Conservation (phyloP, 1,140 invertebrate species). For the Harpegnathos saltator region DNA sequence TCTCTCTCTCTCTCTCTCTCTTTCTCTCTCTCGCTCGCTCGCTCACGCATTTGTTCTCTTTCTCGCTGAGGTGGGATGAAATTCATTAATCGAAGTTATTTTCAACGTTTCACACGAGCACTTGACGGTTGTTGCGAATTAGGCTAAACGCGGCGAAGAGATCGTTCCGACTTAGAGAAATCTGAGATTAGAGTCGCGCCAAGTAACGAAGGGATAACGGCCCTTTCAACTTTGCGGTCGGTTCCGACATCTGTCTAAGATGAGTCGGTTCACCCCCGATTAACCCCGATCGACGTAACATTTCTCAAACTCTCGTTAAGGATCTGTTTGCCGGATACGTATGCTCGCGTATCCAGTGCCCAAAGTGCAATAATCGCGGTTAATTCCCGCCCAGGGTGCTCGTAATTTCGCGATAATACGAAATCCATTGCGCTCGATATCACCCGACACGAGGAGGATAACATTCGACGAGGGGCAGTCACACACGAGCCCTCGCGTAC, state of each 20-base stretch:
- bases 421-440: background rate
- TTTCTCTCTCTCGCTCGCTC: no score
- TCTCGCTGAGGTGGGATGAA: background rate
- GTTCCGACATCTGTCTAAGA: slow-evolving; percentile 77
- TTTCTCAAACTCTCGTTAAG: slow-evolving; percentile 75
- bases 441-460: no score
- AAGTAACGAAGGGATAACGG: slow-evolving; percentile 64
- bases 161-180: slow-evolving; percentile 22
- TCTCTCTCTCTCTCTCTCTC: no score
- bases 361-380: slow-evolving; percentile 30
- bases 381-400: background rate
- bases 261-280: slow-evolving; percentile 67
- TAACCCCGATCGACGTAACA: slow-evolving; percentile 64
- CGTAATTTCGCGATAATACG: background rate
- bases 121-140: slow-evolving; percentile 21
- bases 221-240: slow-evolving; percentile 57
- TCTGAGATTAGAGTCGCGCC: slow-evolving; percentile 46
- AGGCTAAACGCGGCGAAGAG: background rate
- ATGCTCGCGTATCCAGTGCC: background rate
- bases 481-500: no score
- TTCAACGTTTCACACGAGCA: background rate
- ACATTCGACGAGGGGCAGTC: no score
- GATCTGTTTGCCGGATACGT: slow-evolving; percentile 19
- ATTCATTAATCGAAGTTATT: slow-evolving; percentile 2
- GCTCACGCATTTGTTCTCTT: no score